phyloP scores from a whole-genome alignment of 2,797 vertebrate species.

The Lepus townsendii region DNA sequence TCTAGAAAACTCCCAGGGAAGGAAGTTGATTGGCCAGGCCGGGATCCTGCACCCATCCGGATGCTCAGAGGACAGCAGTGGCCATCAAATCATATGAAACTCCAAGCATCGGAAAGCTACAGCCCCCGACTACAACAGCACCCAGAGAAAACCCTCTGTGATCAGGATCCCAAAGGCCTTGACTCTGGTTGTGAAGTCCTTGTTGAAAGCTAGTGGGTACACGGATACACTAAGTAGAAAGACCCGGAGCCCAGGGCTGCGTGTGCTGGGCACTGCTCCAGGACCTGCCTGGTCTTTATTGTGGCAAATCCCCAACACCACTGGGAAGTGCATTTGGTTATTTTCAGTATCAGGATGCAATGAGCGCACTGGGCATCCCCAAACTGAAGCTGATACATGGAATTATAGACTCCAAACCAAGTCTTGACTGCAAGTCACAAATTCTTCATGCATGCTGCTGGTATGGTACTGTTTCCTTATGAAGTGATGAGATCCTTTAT shows the following conservation, averaged over 20 bases:
- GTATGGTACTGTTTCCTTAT: background rate
- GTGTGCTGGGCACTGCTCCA: background rate
- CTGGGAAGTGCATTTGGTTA: background rate
- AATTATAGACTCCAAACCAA: background rate
- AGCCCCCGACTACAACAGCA: background rate
- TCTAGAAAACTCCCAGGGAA: background rate
- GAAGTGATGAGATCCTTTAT: background rate
- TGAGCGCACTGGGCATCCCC: background rate
- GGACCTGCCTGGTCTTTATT: background rate
- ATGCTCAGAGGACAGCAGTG: background rate
- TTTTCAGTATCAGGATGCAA: background rate
- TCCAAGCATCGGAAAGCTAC: background rate
- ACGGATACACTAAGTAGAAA: background rate
- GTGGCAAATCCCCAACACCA: background rate
- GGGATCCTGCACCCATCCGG: background rate
- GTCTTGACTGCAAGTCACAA: conserved; percentile 19
- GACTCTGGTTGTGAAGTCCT: background rate
- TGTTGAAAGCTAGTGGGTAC: background rate
- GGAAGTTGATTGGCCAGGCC: background rate
- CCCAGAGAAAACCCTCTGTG: background rate
- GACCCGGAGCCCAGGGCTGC: accelerated
- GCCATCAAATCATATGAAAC: background rate
- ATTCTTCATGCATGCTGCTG: background rate
- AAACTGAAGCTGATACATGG: background rate
- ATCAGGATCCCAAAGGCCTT: background rate